Conservation (phyloP, 2,888 invertebrate species). For the Venusia cambrica region DNA sequence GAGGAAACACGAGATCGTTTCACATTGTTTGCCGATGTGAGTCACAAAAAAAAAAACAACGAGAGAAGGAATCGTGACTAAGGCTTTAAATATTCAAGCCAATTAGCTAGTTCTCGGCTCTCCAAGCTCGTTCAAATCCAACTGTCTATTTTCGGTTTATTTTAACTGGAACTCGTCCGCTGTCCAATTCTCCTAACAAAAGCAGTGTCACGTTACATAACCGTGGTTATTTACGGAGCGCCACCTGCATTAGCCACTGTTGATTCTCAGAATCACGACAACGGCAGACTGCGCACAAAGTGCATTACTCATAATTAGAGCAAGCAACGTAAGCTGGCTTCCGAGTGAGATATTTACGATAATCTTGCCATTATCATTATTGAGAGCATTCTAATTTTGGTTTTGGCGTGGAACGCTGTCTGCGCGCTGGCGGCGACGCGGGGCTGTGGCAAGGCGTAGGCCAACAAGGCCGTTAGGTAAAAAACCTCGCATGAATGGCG, state of each 20-base stretch:
- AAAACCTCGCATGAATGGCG: conserved; percentile 73
- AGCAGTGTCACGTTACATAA: conserved; percentile 36
- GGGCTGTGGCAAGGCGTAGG: too few relatives aligned
- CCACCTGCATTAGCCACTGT: conserved; percentile 31
- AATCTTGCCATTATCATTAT: conserved; percentile 25
- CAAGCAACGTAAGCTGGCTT: conserved; percentile 14
- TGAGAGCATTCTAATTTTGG: conserved; percentile 57
- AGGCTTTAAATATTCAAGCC: conserved; percentile 70
- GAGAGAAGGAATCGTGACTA: conserved; percentile 63
- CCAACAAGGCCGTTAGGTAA: conserved; percentile 64
- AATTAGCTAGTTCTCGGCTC: conserved; percentile 56
- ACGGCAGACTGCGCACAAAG: conserved; percentile 12
- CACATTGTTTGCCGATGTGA: conserved; percentile 56
- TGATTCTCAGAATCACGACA: conserved; percentile 27
- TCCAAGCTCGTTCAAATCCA: conserved; percentile 30
- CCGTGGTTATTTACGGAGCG: conserved; percentile 29
- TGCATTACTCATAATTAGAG: conserved; percentile 20
- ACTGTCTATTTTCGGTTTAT: conserved; percentile 40
- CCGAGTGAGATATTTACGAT: conserved; percentile 11
- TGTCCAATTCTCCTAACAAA: conserved; percentile 32
- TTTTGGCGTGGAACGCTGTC: conserved; percentile 48
- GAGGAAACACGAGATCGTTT: conserved; percentile 46
- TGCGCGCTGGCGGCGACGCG: conserved; percentile 42
- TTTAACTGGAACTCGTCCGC: conserved; percentile 32
- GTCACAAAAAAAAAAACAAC: conserved; percentile 57